Percentiles rank a stretch among this genome's conserved stretches.
Conservation (phyloP, 1,140 invertebrate species). For the Anadara kagoshimensis region DNA sequence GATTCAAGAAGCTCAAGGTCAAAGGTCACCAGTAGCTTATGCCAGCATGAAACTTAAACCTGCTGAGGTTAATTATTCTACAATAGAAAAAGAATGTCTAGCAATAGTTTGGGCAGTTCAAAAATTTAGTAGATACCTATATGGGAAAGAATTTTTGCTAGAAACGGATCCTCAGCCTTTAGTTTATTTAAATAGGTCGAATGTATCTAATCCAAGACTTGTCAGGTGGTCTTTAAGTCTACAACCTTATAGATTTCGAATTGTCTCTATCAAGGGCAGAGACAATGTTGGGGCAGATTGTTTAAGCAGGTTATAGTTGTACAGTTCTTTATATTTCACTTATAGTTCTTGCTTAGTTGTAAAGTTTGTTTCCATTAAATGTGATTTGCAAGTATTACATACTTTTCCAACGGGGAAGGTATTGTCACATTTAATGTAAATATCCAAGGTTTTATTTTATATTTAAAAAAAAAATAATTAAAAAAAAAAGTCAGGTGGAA, state of each 20-base stretch:
- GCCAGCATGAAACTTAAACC: constrained; percentile 36
- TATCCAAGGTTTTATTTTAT: too few species aligned
- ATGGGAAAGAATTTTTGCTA: neutral
- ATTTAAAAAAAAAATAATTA: too few species aligned
- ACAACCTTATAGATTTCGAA: neutral
- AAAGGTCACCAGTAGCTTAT: constrained; percentile 45
- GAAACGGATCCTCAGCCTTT: neutral
- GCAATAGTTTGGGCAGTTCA: constrained; percentile 70
- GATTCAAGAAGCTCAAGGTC: constrained; percentile 36
- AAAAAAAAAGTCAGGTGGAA: too few species aligned
- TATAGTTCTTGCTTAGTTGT: too few species aligned
- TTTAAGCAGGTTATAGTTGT: too few species aligned
- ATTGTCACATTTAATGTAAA: too few species aligned
- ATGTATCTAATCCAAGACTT: too few species aligned
- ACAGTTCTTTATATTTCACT: too few species aligned
- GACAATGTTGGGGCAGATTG: neutral
- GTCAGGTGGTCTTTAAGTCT: neutral
- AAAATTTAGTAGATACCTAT: constrained; percentile 69
- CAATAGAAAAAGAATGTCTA: constrained; percentile 70
- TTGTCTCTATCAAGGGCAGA: neutral
- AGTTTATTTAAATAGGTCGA: neutral
- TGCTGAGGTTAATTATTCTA: constrained; percentile 57
- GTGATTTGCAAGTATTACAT: too few species aligned
- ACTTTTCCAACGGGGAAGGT: too few species aligned
- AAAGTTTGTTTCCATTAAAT: too few species aligned